These are phyloP conservation scores for Limnephilus rhombicus DNA, from an alignment of 2,888 invertebrate genomes.

Conservation along the genomic window DNA sequence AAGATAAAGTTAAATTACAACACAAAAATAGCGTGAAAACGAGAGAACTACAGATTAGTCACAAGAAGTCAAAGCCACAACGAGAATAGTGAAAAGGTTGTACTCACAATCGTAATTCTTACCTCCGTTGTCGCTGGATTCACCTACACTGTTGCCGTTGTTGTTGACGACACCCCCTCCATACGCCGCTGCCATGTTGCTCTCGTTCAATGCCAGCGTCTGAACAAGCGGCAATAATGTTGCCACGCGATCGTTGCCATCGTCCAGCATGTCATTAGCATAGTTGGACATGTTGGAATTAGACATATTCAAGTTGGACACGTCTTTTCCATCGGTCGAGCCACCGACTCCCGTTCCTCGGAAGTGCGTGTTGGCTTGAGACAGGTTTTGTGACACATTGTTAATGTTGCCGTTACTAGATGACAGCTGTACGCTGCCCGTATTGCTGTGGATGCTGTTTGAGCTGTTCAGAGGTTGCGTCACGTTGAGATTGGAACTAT, in stretches of 20 bases:
- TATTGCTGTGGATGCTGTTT: slow-evolving; percentile 60
- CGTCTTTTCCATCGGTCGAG: slow-evolving; percentile 52
- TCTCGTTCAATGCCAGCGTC: slow-evolving; percentile 70
- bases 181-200: slow-evolving; percentile 70
- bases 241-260: slow-evolving; percentile 49
- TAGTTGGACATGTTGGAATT: slow-evolving; percentile 54
- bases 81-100: not conserved
- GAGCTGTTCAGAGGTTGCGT: slow-evolving; percentile 50
- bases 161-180: slow-evolving; percentile 73
- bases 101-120: slow-evolving; percentile 41
- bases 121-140: slow-evolving; percentile 77
- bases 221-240: slow-evolving; percentile 64
- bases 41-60: not conserved
- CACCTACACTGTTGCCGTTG: slow-evolving; percentile 74
- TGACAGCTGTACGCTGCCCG: slow-evolving; percentile 54
- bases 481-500: slow-evolving; percentile 62
- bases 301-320: not conserved
- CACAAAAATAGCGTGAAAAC: not conserved
- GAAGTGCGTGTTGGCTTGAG: slow-evolving; percentile 41
- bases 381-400: not conserved
- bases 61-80: not conserved
- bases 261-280: slow-evolving; percentile 50
- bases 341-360: slow-evolving; percentile 59
- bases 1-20: not conserved
- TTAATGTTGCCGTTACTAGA: slow-evolving; percentile 50